Base-by-base conservation (phyloP, 2,888 invertebrate genomes). In the Myathropa florea region DNA sequence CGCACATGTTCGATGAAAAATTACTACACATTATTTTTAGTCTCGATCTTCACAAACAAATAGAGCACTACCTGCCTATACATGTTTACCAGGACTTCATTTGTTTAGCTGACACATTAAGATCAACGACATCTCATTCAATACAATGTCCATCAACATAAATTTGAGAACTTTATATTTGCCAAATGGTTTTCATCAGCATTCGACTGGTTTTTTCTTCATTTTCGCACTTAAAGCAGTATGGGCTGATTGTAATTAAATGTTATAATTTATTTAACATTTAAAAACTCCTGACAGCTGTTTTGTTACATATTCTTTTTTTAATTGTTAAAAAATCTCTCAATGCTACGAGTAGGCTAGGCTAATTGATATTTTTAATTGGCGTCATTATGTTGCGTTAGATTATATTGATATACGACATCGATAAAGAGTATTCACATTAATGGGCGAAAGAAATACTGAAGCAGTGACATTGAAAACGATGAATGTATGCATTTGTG, bases 91-190 rank as follows among this genome's bases (percentile, higher is more conserved):
- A 70, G 59, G 75, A 77, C 63, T 59, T 83, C 26, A 71, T 72
- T 78, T 78, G 53, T 61, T 67, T 72, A 33, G 36, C 55, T 63
- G 39, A 64, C 57, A 46, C 57, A 12, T 46, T 46, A 36, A 46
- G 57, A 28, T 33, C 28, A 24, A 30, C 9, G 57, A 72, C 55
- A 72, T 57, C 39, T 77, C 71, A 46, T 72, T 72, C 68, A 75
- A 73, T 68, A 64, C 39, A 30, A 36, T 80, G 68, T 80, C 80
- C 59, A 70, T 70, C 63, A 53, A n/a, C 26, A 79, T 61, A 60
- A 30, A 9, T 70, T 83, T 80, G 70, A 64, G 80, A 75, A 73
- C 79, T 53, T 68, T 61, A 55, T 63, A 70, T 63, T 30, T 67
- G 63, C 53, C 72, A 79, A 73, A 79, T 10, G 39, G n/a, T 36